A percentile compares a stretch with the other conserved stretches of the same genome.
Conservation (phyloP, 2,888 invertebrate species). For the Standfussiana lucernea region DNA sequence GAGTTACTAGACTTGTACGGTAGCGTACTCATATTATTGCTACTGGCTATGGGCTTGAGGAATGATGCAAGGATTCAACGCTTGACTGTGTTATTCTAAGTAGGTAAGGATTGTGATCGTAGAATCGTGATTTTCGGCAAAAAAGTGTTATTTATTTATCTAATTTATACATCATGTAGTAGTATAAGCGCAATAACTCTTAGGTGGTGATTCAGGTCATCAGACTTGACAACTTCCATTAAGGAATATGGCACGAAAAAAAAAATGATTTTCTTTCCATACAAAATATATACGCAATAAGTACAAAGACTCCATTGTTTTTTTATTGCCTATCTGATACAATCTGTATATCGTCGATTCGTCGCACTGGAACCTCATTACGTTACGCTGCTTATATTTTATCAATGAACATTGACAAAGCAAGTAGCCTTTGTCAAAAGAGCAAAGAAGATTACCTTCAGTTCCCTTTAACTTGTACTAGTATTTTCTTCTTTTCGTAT, state of each 20-base stretch:
- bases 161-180: background rate
- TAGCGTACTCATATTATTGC: background rate
- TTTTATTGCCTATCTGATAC: background rate
- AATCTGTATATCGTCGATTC: background rate
- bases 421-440: background rate
- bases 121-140: background rate
- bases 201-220: background rate
- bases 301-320: background rate
- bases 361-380: background rate
- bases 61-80: background rate
- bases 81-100: background rate
- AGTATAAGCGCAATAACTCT: too few species aligned
- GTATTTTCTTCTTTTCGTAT: background rate
- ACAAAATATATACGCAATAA: background rate
- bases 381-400: background rate
- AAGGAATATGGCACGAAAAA: background rate
- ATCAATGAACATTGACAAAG: background rate
- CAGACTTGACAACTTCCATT: background rate
- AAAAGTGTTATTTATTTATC: background rate
- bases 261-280: background rate
- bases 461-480: background rate
- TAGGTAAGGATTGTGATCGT: background rate
- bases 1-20: constrained; percentile 15
- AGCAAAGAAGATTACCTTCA: background rate
- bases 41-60: background rate